Conservation (phyloP, 64 coral and sea anemone genomes). For the Exaiptasia diaphana region DNA sequence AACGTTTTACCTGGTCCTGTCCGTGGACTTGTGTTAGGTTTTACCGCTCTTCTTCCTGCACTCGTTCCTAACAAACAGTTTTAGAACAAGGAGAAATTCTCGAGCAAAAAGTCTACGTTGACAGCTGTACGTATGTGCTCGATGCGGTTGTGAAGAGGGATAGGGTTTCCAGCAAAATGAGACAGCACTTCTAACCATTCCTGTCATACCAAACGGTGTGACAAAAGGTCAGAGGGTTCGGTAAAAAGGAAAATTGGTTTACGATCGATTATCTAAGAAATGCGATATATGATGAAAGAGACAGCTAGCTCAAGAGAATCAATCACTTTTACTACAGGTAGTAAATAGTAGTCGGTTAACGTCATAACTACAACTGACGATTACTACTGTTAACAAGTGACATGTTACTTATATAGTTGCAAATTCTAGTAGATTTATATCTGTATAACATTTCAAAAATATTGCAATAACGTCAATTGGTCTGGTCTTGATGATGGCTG, state of each 20-base stretch:
- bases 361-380: no score
- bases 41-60: not conserved
- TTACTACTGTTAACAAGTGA: no score
- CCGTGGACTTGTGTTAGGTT: not conserved
- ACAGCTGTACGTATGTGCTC: not conserved
- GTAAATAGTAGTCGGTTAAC: no score
- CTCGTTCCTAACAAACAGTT: not conserved
- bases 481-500: no score
- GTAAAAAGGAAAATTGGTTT: not conserved
- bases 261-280: constrained; percentile 9
- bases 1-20: not conserved
- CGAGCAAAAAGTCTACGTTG: not conserved
- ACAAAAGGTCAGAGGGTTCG: constrained; percentile 2
- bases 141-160: not conserved
- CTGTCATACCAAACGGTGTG: constrained; percentile 8
- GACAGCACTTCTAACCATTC: constrained; percentile 1
- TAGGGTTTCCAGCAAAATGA: constrained; percentile 5
- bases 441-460: no score
- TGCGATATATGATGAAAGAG: not conserved
- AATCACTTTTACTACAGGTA: no score
- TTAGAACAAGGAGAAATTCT: not conserved
- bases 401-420: no score
- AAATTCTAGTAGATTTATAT: no score
- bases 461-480: no score
- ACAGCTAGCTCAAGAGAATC: no score